Base-by-base conservation (phyloP, 2,797 vertebrate genomes). In the Eutrigla gurnardus region DNA sequence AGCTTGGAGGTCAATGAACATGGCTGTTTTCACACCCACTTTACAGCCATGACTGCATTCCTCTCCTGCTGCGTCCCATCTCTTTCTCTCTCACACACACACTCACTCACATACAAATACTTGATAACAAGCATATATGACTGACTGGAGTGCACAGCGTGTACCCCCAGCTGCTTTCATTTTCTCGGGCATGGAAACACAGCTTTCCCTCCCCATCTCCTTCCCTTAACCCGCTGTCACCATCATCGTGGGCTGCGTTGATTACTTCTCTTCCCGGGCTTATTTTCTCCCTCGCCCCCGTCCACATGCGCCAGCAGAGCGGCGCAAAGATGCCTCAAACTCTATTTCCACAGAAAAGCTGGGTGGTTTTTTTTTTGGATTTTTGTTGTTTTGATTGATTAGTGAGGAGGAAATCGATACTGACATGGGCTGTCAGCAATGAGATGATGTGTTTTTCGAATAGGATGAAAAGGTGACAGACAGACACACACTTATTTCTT, bases 11-110 rank as follows among this genome's bases (percentile, higher is more conserved):
- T 93, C 86, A 88, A 75, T 50, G 80, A 90, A 91, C 88, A 88
- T 89, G 74, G 78, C 82, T 88, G 89, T 92, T 92, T 93, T 91
- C 89, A 91, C 92, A 91, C 88, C 86, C 90, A 91, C 86, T 90
- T 91, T 89, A 90, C 86, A 89, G 85, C 88, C 79, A 40, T 87
- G 83, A 86, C 89, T 90, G 88, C 90, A 91, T 93, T 93, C 86
- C 84, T 84, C 80, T 88, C 88, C 84, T 78, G 89, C 88, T 92
- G 91, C 2, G 86, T 80, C 77, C 70, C 17, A 18, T 83, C 78
- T 75, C 62, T 62, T 49, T 46, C 65, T 60, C 71, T 72, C 69
- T 58, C 70, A 55, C 80, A 12, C 77, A 60, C 55, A 77, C 45
- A 69, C 54, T 47, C 68, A 62, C 33, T 10, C 45, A 15, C 61